phyloP scores from a whole-genome alignment of 2,797 vertebrate species.

The Tarsius wallacei region DNA sequence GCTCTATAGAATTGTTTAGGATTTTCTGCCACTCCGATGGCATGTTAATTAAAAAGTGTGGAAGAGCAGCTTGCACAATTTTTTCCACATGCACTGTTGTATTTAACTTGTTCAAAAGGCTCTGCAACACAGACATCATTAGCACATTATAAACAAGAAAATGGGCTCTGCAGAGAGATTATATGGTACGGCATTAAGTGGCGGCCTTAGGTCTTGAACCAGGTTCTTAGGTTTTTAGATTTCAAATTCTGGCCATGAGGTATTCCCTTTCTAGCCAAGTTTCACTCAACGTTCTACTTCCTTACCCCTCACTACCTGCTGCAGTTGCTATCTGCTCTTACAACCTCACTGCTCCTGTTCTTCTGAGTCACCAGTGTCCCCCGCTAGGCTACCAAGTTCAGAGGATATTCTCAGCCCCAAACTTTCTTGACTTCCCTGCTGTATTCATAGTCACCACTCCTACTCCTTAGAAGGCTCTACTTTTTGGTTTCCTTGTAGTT shows the following conservation, averaged over 20 bases:
- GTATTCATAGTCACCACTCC: not conserved
- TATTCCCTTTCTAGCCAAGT: not conserved
- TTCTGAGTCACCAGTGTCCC: not conserved
- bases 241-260: not conserved
- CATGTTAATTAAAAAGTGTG: slow-evolving; percentile 45
- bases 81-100: not conserved
- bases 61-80: not conserved
- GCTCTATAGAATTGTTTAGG: not conserved
- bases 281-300: not conserved
- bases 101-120: not conserved
- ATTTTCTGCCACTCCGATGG: not conserved
- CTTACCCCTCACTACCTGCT: not conserved
- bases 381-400: not conserved
- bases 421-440: not conserved
- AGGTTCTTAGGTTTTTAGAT: not conserved
- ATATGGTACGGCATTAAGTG: not conserved
- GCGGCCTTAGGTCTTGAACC: not conserved
- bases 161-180: not conserved
- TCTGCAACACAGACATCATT: not conserved
- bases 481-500: not conserved
- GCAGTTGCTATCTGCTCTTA: not conserved
- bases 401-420: not conserved
- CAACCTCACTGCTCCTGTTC: not conserved
- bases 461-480: not conserved
- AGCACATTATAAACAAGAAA: slow-evolving; percentile 3